These are phyloP conservation scores for Zaprionus inermis DNA, from an alignment of 1,140 invertebrate species.

Conservation along the genomic window DNA sequence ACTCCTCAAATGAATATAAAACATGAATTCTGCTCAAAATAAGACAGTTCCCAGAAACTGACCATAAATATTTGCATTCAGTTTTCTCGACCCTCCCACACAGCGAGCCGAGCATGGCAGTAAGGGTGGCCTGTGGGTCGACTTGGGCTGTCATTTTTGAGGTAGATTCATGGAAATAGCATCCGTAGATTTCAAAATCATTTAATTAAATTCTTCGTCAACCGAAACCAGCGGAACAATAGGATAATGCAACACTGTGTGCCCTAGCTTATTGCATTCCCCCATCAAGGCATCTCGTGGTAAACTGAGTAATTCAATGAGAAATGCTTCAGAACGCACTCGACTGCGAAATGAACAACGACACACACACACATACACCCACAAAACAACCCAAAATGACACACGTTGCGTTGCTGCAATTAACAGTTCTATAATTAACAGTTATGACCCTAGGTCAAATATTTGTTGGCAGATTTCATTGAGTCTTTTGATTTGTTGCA, in stretches of 20 bases:
- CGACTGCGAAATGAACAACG: not conserved
- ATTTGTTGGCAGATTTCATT: not conserved
- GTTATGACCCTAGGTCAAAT: not conserved
- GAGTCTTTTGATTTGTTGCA: not conserved
- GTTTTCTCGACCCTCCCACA: not conserved
- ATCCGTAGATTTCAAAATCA: constrained; percentile 3
- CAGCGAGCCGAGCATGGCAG: not conserved
- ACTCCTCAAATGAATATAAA: no score
- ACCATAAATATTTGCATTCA: not conserved
- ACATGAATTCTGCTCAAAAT: no score
- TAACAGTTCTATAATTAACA: not conserved
- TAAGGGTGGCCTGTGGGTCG: not conserved
- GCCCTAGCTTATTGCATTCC: constrained; percentile 14
- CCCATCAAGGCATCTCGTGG: constrained; percentile 5
- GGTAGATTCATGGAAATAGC: not conserved
- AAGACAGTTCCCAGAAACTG: not conserved
- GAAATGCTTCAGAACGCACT: not conserved
- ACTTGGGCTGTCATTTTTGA: no score
- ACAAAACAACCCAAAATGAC: not conserved
- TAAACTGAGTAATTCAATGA: constrained; percentile 11
- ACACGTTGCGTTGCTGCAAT: not conserved
- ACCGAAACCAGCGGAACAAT: not conserved
- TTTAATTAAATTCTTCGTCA: constrained; percentile 14
- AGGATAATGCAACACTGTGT: not conserved
- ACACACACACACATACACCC: constrained; percentile 1